These are phyloP conservation scores for Limnothrissa miodon DNA, from an alignment of 2,113 vertebrate genomes.

Conservation along the genomic window DNA sequence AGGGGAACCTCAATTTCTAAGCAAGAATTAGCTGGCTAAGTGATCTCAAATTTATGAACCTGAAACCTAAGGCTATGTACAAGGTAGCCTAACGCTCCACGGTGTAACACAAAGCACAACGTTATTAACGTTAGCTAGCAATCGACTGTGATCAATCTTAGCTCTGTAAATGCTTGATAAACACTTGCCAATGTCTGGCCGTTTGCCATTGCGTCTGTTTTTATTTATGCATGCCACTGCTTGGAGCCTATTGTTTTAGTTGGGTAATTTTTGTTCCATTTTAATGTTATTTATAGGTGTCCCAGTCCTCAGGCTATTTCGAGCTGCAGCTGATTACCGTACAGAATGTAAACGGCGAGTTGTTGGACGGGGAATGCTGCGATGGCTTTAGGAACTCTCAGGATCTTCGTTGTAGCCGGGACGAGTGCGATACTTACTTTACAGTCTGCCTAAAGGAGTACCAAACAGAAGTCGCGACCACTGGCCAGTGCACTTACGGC, in stretches of 20 bases:
- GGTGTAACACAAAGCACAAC: slow-evolving; percentile 15
- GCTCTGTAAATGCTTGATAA: slow-evolving; percentile 10
- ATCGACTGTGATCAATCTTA: slow-evolving; percentile 12
- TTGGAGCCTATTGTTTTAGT: slow-evolving; percentile 19
- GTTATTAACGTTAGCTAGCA: slow-evolving; percentile 19
- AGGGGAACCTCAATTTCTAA: slow-evolving; percentile 18
- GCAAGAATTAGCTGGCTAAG: slow-evolving; percentile 27
- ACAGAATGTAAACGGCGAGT: slow-evolving; percentile 91
- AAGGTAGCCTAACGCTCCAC: slow-evolving; percentile 11
- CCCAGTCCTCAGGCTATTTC: slow-evolving; percentile 91
- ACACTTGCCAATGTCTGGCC: neutral
- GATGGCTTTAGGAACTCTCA: slow-evolving; percentile 80
- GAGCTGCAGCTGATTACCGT: slow-evolving; percentile 95
- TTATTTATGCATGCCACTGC: neutral
- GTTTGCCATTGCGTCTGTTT: slow-evolving; percentile 18
- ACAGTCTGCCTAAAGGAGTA: slow-evolving; percentile 95
- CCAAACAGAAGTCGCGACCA: slow-evolving; percentile 81
- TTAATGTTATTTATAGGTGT: slow-evolving; percentile 84
- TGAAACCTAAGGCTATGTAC: slow-evolving; percentile 15
- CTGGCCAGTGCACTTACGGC: slow-evolving; percentile 84
- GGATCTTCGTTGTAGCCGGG: slow-evolving; percentile 82
- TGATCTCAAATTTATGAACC: slow-evolving; percentile 28
- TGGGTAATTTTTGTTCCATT: slow-evolving; percentile 30
- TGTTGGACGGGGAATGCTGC: slow-evolving; percentile 91
- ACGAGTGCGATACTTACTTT: slow-evolving; percentile 97